Evolutionary conservation across 2,797 vertebrate species (phyloP).

Genomic region (Hozukius guyotensis): DNA sequence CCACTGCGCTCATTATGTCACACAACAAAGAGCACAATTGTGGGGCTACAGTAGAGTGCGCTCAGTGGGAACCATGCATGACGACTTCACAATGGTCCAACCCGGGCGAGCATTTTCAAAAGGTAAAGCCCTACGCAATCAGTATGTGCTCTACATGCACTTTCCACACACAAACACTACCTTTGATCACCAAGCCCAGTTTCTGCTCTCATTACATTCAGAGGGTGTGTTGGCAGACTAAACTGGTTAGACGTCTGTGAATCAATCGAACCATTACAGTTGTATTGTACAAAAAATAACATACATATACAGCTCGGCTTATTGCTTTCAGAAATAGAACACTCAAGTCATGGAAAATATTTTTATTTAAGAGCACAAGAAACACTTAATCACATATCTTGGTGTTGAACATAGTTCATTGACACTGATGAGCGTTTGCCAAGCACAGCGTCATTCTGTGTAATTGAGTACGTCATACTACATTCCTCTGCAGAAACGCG

Average conservation of each 20-base stretch:
- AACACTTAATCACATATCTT: slow-evolving; percentile 21
- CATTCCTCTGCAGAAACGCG: slow-evolving; percentile 29
- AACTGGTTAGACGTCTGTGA: neutral
- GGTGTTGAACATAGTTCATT: neutral
- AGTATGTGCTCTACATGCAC: slow-evolving; percentile 56
- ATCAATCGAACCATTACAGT: neutral
- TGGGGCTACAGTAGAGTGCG: slow-evolving; percentile 19
- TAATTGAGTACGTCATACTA: neutral
- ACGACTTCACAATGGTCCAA: slow-evolving; percentile 57
- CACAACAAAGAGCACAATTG: slow-evolving; percentile 64
- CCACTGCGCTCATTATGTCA: slow-evolving; percentile 53
- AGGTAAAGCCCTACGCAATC: slow-evolving; percentile 60
- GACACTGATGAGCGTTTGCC: neutral
- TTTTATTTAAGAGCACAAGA: slow-evolving; percentile 63
- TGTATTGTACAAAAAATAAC: neutral
- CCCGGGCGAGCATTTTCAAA: slow-evolving; percentile 44
- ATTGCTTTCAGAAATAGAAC: slow-evolving; percentile 22
- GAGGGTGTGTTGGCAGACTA: slow-evolving; percentile 14
- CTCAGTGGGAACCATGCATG: slow-evolving; percentile 45
- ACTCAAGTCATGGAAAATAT: slow-evolving; percentile 25
- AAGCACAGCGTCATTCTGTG: neutral
- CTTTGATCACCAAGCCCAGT: slow-evolving; percentile 66
- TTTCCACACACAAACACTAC: slow-evolving; percentile 69
- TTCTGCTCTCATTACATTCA: slow-evolving; percentile 25
- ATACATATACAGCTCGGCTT: neutral